Percentiles rank a stretch among this genome's conserved stretches.
Conservation (phyloP, 2,888 invertebrate species). For the Prosapia bicincta region DNA sequence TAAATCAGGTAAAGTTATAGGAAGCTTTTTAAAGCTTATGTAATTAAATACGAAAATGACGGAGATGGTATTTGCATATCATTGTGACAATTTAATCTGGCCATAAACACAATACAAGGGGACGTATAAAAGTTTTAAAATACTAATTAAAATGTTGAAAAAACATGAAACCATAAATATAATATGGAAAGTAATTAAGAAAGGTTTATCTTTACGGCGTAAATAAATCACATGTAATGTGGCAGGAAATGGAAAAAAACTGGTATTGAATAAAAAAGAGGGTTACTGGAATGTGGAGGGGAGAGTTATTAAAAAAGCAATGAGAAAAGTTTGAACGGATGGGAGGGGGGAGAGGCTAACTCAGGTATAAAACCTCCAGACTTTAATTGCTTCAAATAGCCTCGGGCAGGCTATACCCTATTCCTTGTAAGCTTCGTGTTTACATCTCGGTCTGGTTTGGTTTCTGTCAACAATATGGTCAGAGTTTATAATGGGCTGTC, state of each 20-base stretch:
- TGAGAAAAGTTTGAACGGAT: constrained; percentile 27
- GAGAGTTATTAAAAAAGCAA: constrained; percentile 31
- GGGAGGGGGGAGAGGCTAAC: constrained; percentile 25
- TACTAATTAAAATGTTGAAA: background rate
- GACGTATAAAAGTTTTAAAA: background rate
- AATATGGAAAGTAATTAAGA: background rate
- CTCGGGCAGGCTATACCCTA: background rate
- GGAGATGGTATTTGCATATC: background rate
- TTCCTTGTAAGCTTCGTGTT: background rate
- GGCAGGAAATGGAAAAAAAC: background rate
- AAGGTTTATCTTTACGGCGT: background rate
- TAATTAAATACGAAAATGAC: too few species aligned
- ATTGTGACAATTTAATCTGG: too few species aligned
- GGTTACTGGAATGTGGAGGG: constrained; percentile 23
- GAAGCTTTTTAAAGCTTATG: too few species aligned
- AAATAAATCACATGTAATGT: background rate
- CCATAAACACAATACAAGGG: too few species aligned
- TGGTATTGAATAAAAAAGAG: constrained; percentile 31
- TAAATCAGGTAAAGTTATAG: too few species aligned
- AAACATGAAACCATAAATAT: background rate
- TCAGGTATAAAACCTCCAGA: constrained; percentile 2
- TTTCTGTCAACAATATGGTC: too few species aligned
- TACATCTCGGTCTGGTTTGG: background rate
- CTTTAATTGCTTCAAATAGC: background rate
- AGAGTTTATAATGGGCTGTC: too few species aligned